Evolutionary conservation across 2,797 vertebrate species (phyloP).

Genomic region (Microcaecilia unicolor): DNA sequence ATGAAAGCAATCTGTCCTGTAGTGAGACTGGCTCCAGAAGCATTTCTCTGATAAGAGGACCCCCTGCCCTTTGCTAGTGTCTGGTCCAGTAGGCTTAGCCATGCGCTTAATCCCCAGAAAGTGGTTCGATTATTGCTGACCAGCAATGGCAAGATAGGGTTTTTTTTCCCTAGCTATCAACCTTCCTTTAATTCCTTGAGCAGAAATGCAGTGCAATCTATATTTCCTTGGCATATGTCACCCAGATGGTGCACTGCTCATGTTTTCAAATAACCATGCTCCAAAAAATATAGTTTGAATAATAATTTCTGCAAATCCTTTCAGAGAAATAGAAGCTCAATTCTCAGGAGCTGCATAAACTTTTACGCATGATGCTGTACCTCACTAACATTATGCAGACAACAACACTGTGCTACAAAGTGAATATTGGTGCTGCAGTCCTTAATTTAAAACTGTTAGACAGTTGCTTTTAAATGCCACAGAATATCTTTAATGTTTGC

Average conservation of each 20-base stretch:
- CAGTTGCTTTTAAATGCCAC: conserved; percentile 23
- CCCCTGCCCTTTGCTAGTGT: conserved; percentile 82
- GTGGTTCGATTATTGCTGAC: conserved; percentile 99
- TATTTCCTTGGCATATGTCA: conserved; percentile 75
- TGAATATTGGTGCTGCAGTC: conserved; percentile 16
- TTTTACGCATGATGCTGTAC: conserved; percentile 55
- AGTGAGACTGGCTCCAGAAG: conserved; percentile 93
- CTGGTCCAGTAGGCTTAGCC: conserved; percentile 99
- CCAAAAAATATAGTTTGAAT: conserved; percentile 74
- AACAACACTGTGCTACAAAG: conserved; percentile 35
- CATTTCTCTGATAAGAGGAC: conserved; percentile 91
- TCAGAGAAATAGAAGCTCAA: conserved; percentile 55
- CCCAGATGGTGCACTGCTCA: conserved; percentile 65
- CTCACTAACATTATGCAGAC: conserved; percentile 61
- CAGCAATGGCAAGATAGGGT: conserved; percentile 86
- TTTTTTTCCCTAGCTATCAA: conserved; percentile 65
- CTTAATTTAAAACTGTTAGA: conserved; percentile 22
- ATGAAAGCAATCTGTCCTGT: conserved; percentile 94
- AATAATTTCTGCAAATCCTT: conserved; percentile 71
- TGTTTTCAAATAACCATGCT: conserved; percentile 72
- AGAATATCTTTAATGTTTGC: conserved; percentile 42
- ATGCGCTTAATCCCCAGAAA: conserved; percentile 98
- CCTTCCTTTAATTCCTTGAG: conserved; percentile 77
- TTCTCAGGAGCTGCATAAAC: conserved; percentile 67
- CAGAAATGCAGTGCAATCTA: conserved; percentile 75